A percentile compares a stretch with the other conserved stretches of the same genome.
These are phyloP conservation scores for Sphaeridia pumilis DNA, from an alignment of 2,888 invertebrate species.

Conservation along the genomic window DNA sequence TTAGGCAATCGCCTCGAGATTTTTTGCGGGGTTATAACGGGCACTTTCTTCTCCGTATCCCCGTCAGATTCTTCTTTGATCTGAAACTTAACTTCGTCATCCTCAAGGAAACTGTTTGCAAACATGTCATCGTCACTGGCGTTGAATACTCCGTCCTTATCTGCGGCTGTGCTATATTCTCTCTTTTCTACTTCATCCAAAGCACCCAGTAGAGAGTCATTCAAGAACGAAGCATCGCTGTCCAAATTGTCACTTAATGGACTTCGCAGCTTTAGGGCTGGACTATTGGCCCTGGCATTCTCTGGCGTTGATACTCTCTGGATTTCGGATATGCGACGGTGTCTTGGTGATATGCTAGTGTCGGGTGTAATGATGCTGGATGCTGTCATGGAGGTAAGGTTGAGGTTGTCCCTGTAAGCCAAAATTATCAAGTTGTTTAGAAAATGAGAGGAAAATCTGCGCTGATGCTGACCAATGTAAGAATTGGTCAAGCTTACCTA, in stretches of 20 bases:
- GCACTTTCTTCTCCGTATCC: neutral
- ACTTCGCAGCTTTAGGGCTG: neutral
- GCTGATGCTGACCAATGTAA: no score
- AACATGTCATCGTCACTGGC: neutral
- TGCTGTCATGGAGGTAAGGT: no score
- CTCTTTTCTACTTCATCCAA: conserved; percentile 1
- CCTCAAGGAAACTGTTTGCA: neutral
- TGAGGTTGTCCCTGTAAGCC: no score
- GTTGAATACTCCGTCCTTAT: neutral
- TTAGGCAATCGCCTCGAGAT: neutral
- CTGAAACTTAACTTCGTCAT: neutral
- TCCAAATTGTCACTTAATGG: neutral
- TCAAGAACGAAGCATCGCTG: conserved; percentile 4
- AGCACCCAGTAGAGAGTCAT: conserved; percentile 4
- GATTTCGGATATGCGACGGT: neutral
- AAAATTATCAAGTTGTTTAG: no score
- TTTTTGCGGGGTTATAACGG: neutral
- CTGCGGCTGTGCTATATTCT: neutral
- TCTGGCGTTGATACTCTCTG: neutral
- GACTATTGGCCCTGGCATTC: neutral
- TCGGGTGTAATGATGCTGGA: neutral
- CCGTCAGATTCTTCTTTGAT: neutral
- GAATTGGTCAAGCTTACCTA: no score
- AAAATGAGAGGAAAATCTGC: no score
- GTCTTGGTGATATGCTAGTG: neutral